phyloP scores from a whole-genome alignment of 2,113 vertebrate genomes.

The Bothrops jararaca region DNA sequence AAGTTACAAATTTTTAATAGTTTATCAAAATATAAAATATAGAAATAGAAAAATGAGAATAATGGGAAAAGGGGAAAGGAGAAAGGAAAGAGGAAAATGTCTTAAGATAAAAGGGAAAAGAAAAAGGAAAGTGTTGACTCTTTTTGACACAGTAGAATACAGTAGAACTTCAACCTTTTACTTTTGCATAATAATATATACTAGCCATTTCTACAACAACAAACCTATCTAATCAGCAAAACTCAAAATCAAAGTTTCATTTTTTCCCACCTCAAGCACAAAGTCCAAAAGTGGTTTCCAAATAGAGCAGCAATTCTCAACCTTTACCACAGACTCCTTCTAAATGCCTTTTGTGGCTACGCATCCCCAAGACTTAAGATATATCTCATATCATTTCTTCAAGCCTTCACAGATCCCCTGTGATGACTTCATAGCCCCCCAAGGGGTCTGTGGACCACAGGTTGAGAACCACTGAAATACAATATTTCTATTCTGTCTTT shows the following conservation, averaged over 20 bases:
- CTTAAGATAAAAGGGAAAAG: not conserved
- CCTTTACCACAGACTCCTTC: too few species aligned
- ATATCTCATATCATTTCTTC: too few species aligned
- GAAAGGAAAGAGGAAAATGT: not conserved
- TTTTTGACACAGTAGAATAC: not conserved
- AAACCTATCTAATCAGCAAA: not conserved
- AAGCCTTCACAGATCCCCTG: too few species aligned
- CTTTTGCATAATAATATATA: not conserved
- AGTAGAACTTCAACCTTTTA: not conserved
- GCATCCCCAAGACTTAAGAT: too few species aligned
- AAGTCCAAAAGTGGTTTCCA: not conserved
- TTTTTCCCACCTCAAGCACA: not conserved
- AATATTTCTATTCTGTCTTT: not conserved
- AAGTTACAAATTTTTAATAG: not conserved
- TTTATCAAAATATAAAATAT: not conserved
- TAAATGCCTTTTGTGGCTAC: too few species aligned
- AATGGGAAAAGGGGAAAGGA: not conserved
- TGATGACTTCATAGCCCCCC: too few species aligned
- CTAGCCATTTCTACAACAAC: not conserved
- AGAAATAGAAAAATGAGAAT: not conserved
- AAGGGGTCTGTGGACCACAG: too few species aligned
- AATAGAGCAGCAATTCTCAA: not conserved
- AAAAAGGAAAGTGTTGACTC: not conserved
- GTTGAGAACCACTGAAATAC: too few species aligned
- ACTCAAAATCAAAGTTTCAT: not conserved